Evolutionary conservation across 2,797 vertebrate species (phyloP).

Genomic region (Prionace glauca): DNA sequence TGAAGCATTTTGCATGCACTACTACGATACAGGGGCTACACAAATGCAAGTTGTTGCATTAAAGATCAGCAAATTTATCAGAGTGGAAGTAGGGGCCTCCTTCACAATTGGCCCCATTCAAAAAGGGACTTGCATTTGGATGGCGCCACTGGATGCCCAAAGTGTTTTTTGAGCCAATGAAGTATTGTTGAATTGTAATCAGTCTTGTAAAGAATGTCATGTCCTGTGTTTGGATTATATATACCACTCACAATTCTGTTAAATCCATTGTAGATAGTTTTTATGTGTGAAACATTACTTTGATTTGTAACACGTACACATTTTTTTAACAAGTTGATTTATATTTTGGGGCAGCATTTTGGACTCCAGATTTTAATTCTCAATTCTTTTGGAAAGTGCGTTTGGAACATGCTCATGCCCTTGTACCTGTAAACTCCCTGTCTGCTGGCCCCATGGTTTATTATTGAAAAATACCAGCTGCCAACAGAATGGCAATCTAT

Average conservation of each 20-base stretch:
- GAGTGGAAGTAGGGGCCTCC: not conserved
- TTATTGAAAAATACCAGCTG: not conserved
- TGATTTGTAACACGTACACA: too few species aligned
- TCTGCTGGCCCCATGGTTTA: not conserved
- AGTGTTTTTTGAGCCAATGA: not conserved
- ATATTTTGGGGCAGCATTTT: not conserved
- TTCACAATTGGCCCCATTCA: not conserved
- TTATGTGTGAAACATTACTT: not conserved
- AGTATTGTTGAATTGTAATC: not conserved
- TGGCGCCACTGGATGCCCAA: not conserved
- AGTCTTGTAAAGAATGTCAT: not conserved
- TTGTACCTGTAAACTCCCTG: not conserved
- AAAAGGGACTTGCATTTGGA: not conserved
- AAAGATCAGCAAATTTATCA: not conserved
- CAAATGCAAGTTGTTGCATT: not conserved
- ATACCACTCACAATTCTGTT: not conserved
- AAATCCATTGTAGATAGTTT: not conserved
- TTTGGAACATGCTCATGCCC: not conserved
- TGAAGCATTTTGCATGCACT: not conserved
- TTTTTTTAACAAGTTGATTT: slow-evolving; percentile 15
- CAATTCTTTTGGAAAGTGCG: not conserved
- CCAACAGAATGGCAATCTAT: not conserved
- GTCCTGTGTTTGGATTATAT: not conserved
- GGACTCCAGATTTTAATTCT: not conserved
- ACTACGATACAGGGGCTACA: not conserved